Evolutionary conservation across 2,113 vertebrate species (phyloP).

Genomic region (Todiramphus chloris): DNA sequence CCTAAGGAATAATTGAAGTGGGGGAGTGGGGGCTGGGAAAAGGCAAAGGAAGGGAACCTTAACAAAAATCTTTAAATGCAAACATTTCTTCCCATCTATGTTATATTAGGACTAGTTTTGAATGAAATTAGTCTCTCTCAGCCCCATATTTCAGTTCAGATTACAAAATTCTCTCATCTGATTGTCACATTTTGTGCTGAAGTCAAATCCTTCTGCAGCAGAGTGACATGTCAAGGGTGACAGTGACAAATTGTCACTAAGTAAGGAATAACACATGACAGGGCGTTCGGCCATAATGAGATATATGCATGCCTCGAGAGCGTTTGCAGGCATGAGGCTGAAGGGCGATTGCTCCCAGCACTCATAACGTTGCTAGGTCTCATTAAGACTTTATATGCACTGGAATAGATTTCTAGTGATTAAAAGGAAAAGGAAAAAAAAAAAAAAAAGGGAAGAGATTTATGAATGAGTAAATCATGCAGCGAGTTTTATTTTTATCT

Average conservation of each 20-base stretch:
- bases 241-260: conserved; percentile 89
- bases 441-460: conserved; percentile 12
- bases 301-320: conserved; percentile 64
- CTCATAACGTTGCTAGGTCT: conserved; percentile 38
- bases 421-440: conserved; percentile 11
- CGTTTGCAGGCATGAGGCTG: conserved; percentile 57
- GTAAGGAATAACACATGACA: conserved; percentile 80
- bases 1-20: conserved; percentile 67
- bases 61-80: conserved; percentile 48
- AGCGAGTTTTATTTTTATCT: conserved; percentile 6
- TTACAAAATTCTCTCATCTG: conserved; percentile 76
- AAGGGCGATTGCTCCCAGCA: conserved; percentile 62
- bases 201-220: conserved; percentile 75
- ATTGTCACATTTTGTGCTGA: conserved; percentile 71
- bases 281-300: conserved; percentile 77
- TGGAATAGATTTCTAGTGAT: conserved; percentile 50
- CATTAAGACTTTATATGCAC: conserved; percentile 66
- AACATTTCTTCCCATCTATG: conserved; percentile 50
- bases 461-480: conserved; percentile 40
- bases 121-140: conserved; percentile 75
- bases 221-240: conserved; percentile 80
- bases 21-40: neutral
- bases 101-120: conserved; percentile 63
- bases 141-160: conserved; percentile 75
- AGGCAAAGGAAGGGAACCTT: conserved; percentile 2